phyloP scores from a whole-genome alignment of 2,797 vertebrate species.

The Erpetoichthys calabaricus region DNA sequence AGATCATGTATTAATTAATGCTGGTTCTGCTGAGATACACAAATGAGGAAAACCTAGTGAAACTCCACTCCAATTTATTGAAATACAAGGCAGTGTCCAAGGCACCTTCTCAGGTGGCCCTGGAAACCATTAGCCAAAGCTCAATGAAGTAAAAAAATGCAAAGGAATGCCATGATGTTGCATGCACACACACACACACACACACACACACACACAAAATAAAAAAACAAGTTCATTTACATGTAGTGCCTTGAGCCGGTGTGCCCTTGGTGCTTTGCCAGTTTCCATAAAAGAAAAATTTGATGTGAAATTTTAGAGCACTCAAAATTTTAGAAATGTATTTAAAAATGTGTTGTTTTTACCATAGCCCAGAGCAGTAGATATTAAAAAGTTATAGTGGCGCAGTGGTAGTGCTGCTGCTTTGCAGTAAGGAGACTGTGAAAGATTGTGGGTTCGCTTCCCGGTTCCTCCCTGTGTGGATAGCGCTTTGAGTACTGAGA shows the following conservation, averaged over 20 bases:
- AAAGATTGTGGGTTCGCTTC: too few species aligned
- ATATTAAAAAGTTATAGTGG: too few species aligned
- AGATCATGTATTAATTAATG: conserved; percentile 16
- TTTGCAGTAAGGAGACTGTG: too few species aligned
- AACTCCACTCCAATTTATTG: conserved; percentile 9
- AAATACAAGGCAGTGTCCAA: conserved; percentile 18
- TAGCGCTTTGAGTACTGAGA: too few species aligned
- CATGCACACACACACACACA: conserved; percentile 3
- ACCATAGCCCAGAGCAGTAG: too few species aligned
- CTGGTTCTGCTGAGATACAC: conserved; percentile 12
- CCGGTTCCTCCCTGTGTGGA: too few species aligned
- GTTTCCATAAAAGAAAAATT: conserved; percentile 23
- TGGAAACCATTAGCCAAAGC: conserved; percentile 16
- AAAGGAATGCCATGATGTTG: conserved; percentile 18
- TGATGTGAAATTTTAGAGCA: background rate
- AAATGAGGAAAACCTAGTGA: conserved; percentile 18
- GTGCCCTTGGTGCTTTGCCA: conserved; percentile 17
- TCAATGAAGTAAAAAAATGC: conserved; percentile 14
- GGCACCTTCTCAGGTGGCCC: background rate
- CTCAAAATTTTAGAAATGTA: too few species aligned
- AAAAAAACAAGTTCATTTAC: conserved; percentile 20
- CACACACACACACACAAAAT: too few species aligned
- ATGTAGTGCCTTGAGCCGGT: conserved; percentile 16
- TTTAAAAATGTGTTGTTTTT: too few species aligned
- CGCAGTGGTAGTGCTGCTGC: too few species aligned